Base-by-base conservation (phyloP, 1,140 invertebrate species). In the Drosophila chauvacae region DNA sequence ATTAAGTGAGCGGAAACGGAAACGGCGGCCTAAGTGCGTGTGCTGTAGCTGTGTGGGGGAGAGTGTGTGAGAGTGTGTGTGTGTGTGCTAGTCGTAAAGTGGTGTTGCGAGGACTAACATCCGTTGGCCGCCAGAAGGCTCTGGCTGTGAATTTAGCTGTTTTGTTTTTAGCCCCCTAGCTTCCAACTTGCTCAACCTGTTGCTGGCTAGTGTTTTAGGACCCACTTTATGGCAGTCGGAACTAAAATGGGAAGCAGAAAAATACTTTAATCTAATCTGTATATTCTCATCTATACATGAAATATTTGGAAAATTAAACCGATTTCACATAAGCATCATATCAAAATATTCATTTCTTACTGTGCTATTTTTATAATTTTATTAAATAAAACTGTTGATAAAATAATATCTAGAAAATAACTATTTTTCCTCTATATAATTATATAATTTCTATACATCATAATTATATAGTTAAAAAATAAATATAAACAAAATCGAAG, bases 1-100 rank as follows among this genome's bases (percentile, higher is more conserved):
- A 90, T 90, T 84, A 90, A 81, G 73, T 59, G 73, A 85, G 74
- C 81, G 85, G 85, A 84, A 90, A 84, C 80, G 85, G 85, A 90
- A 80, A 88, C 77, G 69, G 66, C 66, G 81, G 74, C 70, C 70
- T 61, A 69, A 77, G 73, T 77, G 74, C 51, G 72, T 73, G 63
- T 53, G 53, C 35, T 39, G 53, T 20, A 56, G 35, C 53, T 5
- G 53, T 56, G 35, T 56, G 53, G 35, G 20, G 53, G 53, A 26
- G 26, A 5, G 26, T 23, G 23, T 35, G 26, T 68, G 44, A 50
- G 59, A 50, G 48, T 45, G 18, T 20, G 18, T 58, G 28, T 71
- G 30, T 69, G 58, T 79, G 61, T 55, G 51, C 18, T 55, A 66
- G 63, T 81, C 83, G 64, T 87, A 87, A 86, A 86, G 71, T 62